Base-by-base conservation (phyloP, 2,797 vertebrate species). In the Rachycentron canadum region DNA sequence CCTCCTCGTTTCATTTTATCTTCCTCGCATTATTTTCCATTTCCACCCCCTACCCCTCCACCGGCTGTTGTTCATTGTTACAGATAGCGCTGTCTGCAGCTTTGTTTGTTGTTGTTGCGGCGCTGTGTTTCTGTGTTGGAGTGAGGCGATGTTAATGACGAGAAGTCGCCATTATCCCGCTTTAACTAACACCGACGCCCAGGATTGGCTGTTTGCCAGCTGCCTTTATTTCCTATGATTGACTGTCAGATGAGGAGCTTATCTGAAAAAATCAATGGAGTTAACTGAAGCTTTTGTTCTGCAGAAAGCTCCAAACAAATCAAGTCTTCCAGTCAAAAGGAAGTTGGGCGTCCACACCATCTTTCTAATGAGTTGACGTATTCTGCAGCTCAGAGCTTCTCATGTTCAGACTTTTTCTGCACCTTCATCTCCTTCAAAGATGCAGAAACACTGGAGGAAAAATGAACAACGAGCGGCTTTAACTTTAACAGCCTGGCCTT, bases 311-410 rank as follows among this genome's bases (percentile, higher is more conserved):
- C 34, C 49, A 73, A 66, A 79, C 59, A 67, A 17, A 74, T 75
- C 74, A 67, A 45, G 38, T 72, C 56, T 60, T 50, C 25, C 34
- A 61, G 56, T 56, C 40, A 60, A 79, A 71, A 41, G 52, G 25
- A 77, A 60, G 57, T 30, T 38, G 47, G 64, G 76, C 40, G 34
- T 69, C 49, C 43, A 6, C 66, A 50, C 21, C 5, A 5, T 81
- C 55, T 66, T 52, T 41, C 43, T 90, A 88, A 89, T 88, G 85
- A 89, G 77, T 86, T 49, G 61, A 86, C 52, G 30, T 25, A 28
- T 69, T 77, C 60, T 14, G 56, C 62, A 76, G 74, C 78, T 83
- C 43, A 0, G 23, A 78, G 74, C 68, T 17, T 60, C 55, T 62
- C 25, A 73, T 57, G 47, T 61, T 86, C 60, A 52, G 16, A 67